Base-by-base conservation (phyloP, 2,797 vertebrate genomes). In the Gastrophryne carolinensis region DNA sequence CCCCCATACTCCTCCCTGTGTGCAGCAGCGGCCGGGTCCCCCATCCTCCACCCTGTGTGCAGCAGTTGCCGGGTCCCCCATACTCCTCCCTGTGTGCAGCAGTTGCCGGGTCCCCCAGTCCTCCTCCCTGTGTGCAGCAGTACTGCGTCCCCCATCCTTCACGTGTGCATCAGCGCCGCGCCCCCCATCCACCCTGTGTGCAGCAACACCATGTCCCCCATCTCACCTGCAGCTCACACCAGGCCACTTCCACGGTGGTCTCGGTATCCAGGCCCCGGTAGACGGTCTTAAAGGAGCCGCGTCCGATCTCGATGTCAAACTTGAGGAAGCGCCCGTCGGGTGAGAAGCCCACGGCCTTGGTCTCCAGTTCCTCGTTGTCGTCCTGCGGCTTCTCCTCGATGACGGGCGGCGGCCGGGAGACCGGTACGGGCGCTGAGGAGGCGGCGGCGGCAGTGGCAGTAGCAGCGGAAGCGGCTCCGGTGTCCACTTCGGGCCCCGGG, bases 251-350 rank as follows among this genome's bases (percentile, higher is more conserved):
- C 88, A 99, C 98, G 0, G 97, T 98, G 5, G 98, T 99, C 80
- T 99, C 98, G 0, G 97, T 99, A 83, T 99, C 97, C 85, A 99
- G 89, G 8, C 98, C 98, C 82, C 98, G 98, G 88, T 99, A 99
- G 24, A 98, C 97, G 0, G 97, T 99, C 91, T 98, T 99, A 83
- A 99, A 99, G 57, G 98, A 99, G 30, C 98, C 98, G 78, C 96
- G 90, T 80, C 97, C 98, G 2, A 99, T 96, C 88, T 99, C 98
- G 1, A 99, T 98, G 89, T 99, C 98, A 60, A 99, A 98, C 85
- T 99, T 99, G 10, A 99, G 90, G 83, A 99, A 98, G 67, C 98
- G 95, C 21, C 97, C 98, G 4, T 98, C 97, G 0, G 94, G 94
- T 2, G 97, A 98, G 37, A 97, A 91, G 15, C 95, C 96, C 66